phyloP scores from a whole-genome alignment of 35 echinoderm and acorn worm genomes.

The Apostichopus parvimensis region DNA sequence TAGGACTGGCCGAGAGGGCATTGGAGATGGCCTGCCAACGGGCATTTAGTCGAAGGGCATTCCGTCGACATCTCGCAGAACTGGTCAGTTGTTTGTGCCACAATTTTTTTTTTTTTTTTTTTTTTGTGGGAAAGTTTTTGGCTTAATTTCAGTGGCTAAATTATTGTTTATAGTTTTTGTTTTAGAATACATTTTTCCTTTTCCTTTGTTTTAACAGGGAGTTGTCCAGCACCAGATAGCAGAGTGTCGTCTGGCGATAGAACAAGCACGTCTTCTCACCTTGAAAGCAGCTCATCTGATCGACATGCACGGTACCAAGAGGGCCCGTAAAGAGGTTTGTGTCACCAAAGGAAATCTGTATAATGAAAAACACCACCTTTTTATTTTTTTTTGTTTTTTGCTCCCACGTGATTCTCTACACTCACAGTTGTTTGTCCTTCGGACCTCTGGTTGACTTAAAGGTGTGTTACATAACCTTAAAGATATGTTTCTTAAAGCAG shows the following conservation, averaged over 20 bases:
- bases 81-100: constrained; percentile 58
- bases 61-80: constrained; percentile 73
- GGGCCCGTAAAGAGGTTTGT: constrained; percentile 82
- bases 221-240: constrained; percentile 97
- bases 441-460: too few species aligned
- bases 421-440: too few species aligned
- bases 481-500: too few species aligned
- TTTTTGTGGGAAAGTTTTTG: too few species aligned
- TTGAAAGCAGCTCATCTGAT: constrained; percentile 90
- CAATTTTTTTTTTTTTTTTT: too few species aligned
- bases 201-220: constrained; percentile 57
- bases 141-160: not conserved
- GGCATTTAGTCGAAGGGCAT: constrained; percentile 75
- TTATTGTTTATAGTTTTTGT: not conserved
- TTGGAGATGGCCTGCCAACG: constrained; percentile 75
- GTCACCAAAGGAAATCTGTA: not conserved
- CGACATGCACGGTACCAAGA: constrained; percentile 82
- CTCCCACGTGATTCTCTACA: too few species aligned
- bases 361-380: too few species aligned
- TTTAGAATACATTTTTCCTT: not conserved
- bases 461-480: too few species aligned
- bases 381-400: too few species aligned
- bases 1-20: constrained; percentile 83
- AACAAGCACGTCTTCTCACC: constrained; percentile 74
- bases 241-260: constrained; percentile 89